Percentiles rank a stretch among this genome's conserved stretches.
phyloP scores from a whole-genome alignment of 2,888 invertebrate species.

The Cordilura impudica region DNA sequence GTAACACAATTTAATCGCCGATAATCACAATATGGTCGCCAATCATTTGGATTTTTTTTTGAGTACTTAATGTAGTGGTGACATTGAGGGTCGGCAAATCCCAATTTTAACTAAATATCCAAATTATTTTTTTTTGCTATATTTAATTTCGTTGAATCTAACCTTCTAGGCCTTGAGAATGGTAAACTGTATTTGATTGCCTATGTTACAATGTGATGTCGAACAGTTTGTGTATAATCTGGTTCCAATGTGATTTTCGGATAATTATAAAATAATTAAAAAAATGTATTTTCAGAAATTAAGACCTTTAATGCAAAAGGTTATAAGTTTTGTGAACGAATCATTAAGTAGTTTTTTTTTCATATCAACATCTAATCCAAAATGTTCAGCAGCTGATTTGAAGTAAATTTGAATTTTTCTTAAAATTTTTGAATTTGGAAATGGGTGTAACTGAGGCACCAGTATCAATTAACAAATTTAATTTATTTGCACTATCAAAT shows the following conservation, averaged over 20 bases:
- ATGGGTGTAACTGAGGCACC: neutral
- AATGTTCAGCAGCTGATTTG: neutral
- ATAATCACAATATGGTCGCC: neutral
- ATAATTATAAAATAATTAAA: neutral
- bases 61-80: neutral
- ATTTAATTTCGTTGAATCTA: too few species aligned
- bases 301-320: neutral
- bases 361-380: neutral
- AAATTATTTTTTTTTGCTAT: neutral
- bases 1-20: neutral
- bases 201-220: neutral
- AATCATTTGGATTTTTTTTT: neutral
- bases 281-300: neutral
- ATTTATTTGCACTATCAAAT: neutral
- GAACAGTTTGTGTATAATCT: neutral
- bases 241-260: neutral
- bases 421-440: neutral
- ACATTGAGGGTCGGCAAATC: neutral
- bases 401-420: neutral
- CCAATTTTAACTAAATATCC: neutral
- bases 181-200: too few species aligned
- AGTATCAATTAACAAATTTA: neutral
- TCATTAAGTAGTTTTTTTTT: neutral
- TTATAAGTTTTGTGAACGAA: neutral
- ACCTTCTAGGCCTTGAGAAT: too few species aligned